Evolutionary conservation across 2,888 invertebrate genomes (phyloP).

Genomic region (Oscheius sp.): DNA sequence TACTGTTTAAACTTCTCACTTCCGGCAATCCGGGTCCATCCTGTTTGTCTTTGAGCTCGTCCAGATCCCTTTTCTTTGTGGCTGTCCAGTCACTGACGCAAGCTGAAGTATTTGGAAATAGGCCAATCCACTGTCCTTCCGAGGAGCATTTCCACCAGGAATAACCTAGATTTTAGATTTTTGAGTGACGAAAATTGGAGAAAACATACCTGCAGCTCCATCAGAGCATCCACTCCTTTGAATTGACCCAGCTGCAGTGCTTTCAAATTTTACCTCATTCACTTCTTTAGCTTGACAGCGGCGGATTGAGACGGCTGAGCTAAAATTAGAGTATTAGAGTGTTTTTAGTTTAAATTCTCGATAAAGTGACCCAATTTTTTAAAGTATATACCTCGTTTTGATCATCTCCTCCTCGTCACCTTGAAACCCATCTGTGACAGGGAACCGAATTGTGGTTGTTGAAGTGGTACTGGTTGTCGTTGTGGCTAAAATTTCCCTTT

Average conservation of each 20-base stretch:
- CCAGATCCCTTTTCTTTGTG: conserved; percentile 28
- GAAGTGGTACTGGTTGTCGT: conserved; percentile 52
- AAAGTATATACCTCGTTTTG: conserved; percentile 14
- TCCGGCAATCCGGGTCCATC: conserved; percentile 48
- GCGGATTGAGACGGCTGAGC: neutral
- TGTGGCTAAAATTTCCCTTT: conserved; percentile 31
- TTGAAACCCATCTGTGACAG: neutral
- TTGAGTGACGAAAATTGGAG: neutral
- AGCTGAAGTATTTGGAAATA: conserved; percentile 44
- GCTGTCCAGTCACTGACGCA: conserved; percentile 49
- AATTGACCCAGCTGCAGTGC: conserved; percentile 28
- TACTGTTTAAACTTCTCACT: conserved; percentile 8
- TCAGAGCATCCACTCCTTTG: conserved; percentile 21
- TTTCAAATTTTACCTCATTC: conserved; percentile 25
- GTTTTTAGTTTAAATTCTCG: neutral
- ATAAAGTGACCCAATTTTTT: neutral
- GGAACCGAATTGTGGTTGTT: conserved; percentile 37
- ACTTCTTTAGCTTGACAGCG: conserved; percentile 12
- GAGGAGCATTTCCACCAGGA: conserved; percentile 58
- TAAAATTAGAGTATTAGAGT: neutral
- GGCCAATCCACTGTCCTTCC: conserved; percentile 53
- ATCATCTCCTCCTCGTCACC: conserved; percentile 8
- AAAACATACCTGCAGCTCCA: conserved; percentile 25
- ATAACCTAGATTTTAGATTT: conserved; percentile 39
- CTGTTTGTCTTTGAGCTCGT: conserved; percentile 26